A percentile compares a stretch with the other conserved stretches of the same genome.
Evolutionary conservation across 2,888 invertebrate genomes (phyloP).

Genomic region (Allophyes oxyacanthae): DNA sequence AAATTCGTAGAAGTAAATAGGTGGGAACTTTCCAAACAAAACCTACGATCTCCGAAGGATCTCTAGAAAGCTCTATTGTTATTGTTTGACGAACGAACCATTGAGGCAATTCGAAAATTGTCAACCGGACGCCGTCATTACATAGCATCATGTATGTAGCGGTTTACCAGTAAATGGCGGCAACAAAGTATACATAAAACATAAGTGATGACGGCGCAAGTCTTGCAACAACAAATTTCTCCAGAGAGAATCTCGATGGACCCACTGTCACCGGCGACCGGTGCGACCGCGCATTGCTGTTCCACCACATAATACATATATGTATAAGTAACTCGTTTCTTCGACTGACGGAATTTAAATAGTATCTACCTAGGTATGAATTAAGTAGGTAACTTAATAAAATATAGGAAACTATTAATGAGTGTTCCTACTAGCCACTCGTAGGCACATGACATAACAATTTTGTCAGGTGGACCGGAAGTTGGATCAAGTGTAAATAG

Average conservation of each 20-base stretch:
- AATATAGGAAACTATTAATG: too few relatives aligned
- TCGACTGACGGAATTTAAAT: neutral
- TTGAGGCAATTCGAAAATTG: slow-evolving; percentile 2
- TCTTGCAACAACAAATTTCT: slow-evolving; percentile 78
- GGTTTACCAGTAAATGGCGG: slow-evolving; percentile 54
- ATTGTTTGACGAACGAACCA: slow-evolving; percentile 2
- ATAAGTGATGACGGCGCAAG: slow-evolving; percentile 67
- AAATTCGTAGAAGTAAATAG: neutral
- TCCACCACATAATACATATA: slow-evolving; percentile 48
- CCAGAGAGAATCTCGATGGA: slow-evolving; percentile 75
- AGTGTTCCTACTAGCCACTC: neutral
- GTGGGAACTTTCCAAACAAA: slow-evolving; percentile 29
- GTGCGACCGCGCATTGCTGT: slow-evolving; percentile 47
- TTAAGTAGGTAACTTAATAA: too few relatives aligned
- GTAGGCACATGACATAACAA: slow-evolving; percentile 57
- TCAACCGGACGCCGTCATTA: slow-evolving; percentile 39
- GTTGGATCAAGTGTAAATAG: slow-evolving; percentile 62
- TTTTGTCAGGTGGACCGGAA: slow-evolving; percentile 52
- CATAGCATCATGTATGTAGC: slow-evolving; percentile 52
- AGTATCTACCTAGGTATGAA: too few relatives aligned
- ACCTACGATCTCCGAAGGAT: neutral
- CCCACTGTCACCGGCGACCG: slow-evolving; percentile 67
- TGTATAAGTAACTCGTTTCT: slow-evolving; percentile 40
- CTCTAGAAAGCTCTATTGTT: neutral
- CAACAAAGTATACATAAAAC: slow-evolving; percentile 79